A percentile compares a stretch with the other conserved stretches of the same genome.
phyloP scores from a whole-genome alignment of 2,888 invertebrate species.

The Tiliacea aurago region DNA sequence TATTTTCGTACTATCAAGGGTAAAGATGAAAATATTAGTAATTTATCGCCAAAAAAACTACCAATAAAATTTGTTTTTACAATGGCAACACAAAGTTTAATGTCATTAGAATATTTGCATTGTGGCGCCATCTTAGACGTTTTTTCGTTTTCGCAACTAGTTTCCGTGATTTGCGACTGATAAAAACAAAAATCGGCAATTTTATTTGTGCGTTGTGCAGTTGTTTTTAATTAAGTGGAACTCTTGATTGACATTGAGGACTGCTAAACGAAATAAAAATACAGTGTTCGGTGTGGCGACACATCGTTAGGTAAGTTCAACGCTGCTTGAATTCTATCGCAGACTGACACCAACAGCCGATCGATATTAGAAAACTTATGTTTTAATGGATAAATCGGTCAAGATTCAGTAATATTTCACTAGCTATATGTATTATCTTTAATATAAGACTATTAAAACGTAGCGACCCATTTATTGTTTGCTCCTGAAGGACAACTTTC shows the following conservation, averaged over 20 bases:
- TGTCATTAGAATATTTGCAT: constrained; percentile 62
- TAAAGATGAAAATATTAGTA: background rate
- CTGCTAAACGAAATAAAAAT: constrained; percentile 32
- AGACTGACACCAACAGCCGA: constrained; percentile 78
- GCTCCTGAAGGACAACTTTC: constrained; percentile 67
- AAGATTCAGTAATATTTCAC: constrained; percentile 55
- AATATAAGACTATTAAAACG: constrained; percentile 25
- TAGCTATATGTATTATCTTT: constrained; percentile 39
- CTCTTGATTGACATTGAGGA: constrained; percentile 40
- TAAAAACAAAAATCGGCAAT: constrained; percentile 68
- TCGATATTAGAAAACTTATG: constrained; percentile 84
- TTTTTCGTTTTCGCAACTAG: constrained; percentile 70
- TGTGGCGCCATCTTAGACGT: constrained; percentile 72
- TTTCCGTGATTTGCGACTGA: constrained; percentile 70
- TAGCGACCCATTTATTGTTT: constrained; percentile 69
- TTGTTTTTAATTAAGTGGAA: constrained; percentile 60
- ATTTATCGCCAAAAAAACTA: constrained; percentile 20
- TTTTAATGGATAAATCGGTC: constrained; percentile 70
- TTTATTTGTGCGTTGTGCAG: constrained; percentile 63
- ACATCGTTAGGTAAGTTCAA: constrained; percentile 63
- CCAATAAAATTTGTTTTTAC: background rate
- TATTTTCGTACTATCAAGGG: background rate
- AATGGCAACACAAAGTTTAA: constrained; percentile 51
- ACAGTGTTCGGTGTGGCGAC: constrained; percentile 58
- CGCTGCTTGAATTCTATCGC: constrained; percentile 60